Evolutionary conservation across 2,797 vertebrate genomes (phyloP), one percentile per base, ranked within the genome.

Genomic region (Spinus olivaceus): DNA sequence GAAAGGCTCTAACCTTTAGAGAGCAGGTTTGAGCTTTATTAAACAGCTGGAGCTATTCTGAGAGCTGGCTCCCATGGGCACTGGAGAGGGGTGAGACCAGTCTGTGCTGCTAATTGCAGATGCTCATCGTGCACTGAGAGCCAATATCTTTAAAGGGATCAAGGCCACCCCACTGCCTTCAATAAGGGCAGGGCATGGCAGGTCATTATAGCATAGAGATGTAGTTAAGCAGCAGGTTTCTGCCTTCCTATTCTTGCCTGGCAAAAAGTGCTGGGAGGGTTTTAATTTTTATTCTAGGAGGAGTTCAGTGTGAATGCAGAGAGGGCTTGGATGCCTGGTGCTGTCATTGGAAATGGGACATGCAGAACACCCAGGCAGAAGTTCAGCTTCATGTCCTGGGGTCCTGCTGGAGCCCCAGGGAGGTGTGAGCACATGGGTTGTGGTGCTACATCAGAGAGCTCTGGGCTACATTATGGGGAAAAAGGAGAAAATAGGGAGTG

Each of bases 41-140:
- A 80, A 83, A 81, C 94, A 96, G 95, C 95, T 97, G 94, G 95
- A 96, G 89, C 73, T 92, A 4, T 87, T 89, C 92, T 95, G 91
- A 70, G 92, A 77, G 86, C 28, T 0, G 0, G 77, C 63, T 95
- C 81, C 88, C 81, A 71, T 12, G 12, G 88, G 94, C 82, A n/a
- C 47, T 76, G 88, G 71, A 81, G 88, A 66, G 32, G 20, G 84
- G 92, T 88, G 85, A 91, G 92, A 46, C 54, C 16, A 35, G 14
- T 32, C 67, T 27, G 50, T 79, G 78, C 85, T 54, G 53, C 91
- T 97, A 96, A 97, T 96, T 97, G 94, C 92, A 89, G 94, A 65
- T 92, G 91, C 91, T 96, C 64, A 12, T 83, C 91, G 78, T 74
- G 51, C 74, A 46, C 90, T 51, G 42, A 66, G 42, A 89, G 86